Evolutionary conservation across 2,113 vertebrate genomes (phyloP).

Genomic region (Panthera leo): DNA sequence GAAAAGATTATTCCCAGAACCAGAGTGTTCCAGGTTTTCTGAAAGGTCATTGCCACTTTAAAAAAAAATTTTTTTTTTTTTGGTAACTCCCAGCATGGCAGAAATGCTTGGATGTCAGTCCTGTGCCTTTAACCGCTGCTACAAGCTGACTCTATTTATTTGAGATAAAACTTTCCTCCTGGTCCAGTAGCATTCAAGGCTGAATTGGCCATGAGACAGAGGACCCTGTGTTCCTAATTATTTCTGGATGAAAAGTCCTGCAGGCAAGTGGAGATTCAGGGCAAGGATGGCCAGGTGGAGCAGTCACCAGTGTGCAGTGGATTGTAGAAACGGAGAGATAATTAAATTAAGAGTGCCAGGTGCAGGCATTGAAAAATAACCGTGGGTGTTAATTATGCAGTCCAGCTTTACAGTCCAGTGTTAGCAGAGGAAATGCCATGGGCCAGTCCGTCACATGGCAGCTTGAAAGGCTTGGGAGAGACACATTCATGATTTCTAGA

Average conservation of each 20-base stretch:
- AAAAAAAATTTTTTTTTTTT: not conserved
- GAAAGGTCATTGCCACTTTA: slow-evolving; percentile 38
- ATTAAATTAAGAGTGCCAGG: slow-evolving; percentile 80
- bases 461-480: slow-evolving; percentile 60
- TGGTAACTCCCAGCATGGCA: not conserved
- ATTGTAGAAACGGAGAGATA: slow-evolving; percentile 72
- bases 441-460: slow-evolving; percentile 47
- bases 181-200: slow-evolving; percentile 47
- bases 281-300: slow-evolving; percentile 71
- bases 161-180: slow-evolving; percentile 66
- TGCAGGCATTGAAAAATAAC: slow-evolving; percentile 78
- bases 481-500: slow-evolving; percentile 51
- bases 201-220: slow-evolving; percentile 71
- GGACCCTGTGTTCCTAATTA: slow-evolving; percentile 76
- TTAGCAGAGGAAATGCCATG: slow-evolving; percentile 60
- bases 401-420: slow-evolving; percentile 35
- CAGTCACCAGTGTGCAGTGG: slow-evolving; percentile 66
- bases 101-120: slow-evolving; percentile 22
- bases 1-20: slow-evolving; percentile 45
- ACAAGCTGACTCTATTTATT: slow-evolving; percentile 56
- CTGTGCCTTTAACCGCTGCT: slow-evolving; percentile 21
- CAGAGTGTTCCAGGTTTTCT: slow-evolving; percentile 32
- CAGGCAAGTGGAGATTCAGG: slow-evolving; percentile 64
- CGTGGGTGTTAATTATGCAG: slow-evolving; percentile 74
- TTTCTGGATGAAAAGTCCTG: slow-evolving; percentile 74